These are phyloP conservation scores for Malurus alboscapulatus DNA, from an alignment of 2,113 vertebrate species.

Conservation along the genomic window DNA sequence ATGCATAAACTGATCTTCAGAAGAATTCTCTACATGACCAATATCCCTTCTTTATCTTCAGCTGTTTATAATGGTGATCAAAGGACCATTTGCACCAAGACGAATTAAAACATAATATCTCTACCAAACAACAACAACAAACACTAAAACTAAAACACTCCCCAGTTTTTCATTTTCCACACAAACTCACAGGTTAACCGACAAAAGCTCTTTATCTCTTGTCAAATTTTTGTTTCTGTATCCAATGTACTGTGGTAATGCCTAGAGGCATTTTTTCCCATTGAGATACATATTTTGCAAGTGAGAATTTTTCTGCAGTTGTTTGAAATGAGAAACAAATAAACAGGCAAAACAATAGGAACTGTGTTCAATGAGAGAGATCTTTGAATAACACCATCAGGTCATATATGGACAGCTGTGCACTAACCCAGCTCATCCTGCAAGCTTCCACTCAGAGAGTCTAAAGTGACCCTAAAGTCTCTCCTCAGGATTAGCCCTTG, in stretches of 20 bases:
- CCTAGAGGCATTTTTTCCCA: neutral
- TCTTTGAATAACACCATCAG: neutral
- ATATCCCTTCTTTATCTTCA: neutral
- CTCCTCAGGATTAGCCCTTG: neutral
- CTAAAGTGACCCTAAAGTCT: neutral
- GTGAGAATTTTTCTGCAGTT: neutral
- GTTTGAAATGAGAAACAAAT: neutral
- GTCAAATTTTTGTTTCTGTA: neutral
- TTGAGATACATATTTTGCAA: neutral
- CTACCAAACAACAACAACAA: neutral
- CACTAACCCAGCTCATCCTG: neutral
- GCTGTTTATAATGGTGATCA: neutral
- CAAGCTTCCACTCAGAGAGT: neutral
- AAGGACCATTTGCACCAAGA: neutral
- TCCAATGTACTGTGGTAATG: neutral
- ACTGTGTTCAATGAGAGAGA: neutral
- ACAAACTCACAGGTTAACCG: neutral
- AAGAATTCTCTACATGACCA: neutral
- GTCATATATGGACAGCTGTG: neutral
- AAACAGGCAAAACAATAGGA: neutral
- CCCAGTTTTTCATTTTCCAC: neutral
- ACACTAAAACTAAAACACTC: neutral
- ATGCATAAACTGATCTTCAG: neutral
- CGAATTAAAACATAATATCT: neutral
- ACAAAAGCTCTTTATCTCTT: neutral